Conservation (phyloP, 2,113 vertebrate species). For the Garra rufa region DNA sequence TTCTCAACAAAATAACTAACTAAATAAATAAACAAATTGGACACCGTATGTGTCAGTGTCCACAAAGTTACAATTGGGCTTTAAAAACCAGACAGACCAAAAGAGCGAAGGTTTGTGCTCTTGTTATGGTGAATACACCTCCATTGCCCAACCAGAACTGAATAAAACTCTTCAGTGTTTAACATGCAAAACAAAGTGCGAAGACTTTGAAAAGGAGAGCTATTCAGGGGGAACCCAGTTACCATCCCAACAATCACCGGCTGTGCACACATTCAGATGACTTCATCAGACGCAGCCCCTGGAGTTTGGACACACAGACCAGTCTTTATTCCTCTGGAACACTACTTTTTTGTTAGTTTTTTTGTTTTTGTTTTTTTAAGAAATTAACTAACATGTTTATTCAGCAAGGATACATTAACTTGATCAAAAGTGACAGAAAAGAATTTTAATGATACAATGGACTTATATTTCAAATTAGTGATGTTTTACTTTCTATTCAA, state of each 20-base stretch:
- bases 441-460: neutral
- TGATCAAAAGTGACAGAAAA: neutral
- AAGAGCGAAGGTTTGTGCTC: neutral
- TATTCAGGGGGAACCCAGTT: slow-evolving; percentile 60
- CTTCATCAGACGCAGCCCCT: slow-evolving; percentile 54
- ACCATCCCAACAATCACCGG: slow-evolving; percentile 70
- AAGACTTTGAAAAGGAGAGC: slow-evolving; percentile 60
- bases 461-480: neutral
- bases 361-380: neutral
- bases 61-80: neutral
- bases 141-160: neutral
- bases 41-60: no score
- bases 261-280: slow-evolving; percentile 61
- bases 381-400: neutral
- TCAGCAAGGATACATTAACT: neutral
- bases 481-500: neutral
- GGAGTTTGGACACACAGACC: slow-evolving; percentile 2
- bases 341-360: neutral
- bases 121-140: neutral
- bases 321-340: neutral
- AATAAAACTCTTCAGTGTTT: slow-evolving; percentile 34
- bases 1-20: no score
- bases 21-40: no score
- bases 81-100: neutral
- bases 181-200: slow-evolving; percentile 48